Conservation (phyloP, 2,888 invertebrate genomes). For the Pemphredon lugubris region DNA sequence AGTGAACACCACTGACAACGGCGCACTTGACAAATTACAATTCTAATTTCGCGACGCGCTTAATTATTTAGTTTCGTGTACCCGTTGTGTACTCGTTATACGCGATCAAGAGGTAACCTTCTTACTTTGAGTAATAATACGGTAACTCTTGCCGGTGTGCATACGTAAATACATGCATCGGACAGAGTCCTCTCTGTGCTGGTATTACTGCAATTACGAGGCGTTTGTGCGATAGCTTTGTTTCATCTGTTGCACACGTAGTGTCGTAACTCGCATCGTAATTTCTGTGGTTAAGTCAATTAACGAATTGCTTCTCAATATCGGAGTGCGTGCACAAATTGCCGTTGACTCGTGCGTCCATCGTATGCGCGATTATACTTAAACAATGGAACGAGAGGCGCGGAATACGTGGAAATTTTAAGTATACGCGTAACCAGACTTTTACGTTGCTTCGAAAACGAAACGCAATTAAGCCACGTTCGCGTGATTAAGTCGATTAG, state of each 20-base stretch:
- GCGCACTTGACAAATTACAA: not conserved
- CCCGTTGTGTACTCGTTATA: slow-evolving; percentile 31
- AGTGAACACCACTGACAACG: not conserved
- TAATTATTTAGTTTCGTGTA: slow-evolving; percentile 29
- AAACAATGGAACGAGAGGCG: not conserved
- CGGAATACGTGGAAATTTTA: no score
- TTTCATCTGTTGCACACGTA: slow-evolving; percentile 51
- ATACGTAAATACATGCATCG: slow-evolving; percentile 32
- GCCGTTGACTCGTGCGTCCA: not conserved
- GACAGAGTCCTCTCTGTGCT: slow-evolving; percentile 40
- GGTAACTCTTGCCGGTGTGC: slow-evolving; percentile 2
- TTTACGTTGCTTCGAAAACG: no score
- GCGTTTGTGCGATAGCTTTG: slow-evolving; percentile 25
- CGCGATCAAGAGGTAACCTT: slow-evolving; percentile 48
- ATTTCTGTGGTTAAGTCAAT: not conserved
- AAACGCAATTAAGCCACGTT: no score
- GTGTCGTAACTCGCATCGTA: slow-evolving; percentile 4
- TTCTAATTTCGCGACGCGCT: not conserved
- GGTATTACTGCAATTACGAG: slow-evolving; percentile 49
- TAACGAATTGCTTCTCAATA: slow-evolving; percentile 7
- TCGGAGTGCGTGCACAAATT: not conserved
- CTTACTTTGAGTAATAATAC: slow-evolving; percentile 46
- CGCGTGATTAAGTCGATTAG: no score
- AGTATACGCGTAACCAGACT: no score
- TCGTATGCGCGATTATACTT: not conserved